phyloP scores from a whole-genome alignment of 2,797 vertebrate species.

The Sarcophilus harrisii region DNA sequence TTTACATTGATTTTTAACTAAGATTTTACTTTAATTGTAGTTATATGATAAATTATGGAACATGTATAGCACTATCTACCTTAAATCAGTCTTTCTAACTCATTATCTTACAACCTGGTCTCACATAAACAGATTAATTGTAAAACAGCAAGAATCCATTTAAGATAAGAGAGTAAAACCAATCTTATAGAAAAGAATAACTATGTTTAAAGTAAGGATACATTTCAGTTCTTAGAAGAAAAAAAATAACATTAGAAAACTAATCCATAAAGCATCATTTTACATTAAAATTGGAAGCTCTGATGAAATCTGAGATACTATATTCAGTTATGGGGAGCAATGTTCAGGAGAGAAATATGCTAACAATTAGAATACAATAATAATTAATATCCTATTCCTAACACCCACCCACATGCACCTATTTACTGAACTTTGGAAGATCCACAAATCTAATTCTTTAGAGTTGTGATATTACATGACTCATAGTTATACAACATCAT shows the following conservation, averaged over 20 bases:
- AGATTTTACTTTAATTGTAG: conserved; percentile 30
- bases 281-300: conserved; percentile 2
- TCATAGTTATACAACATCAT: background rate
- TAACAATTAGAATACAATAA: background rate
- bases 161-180: conserved; percentile 11
- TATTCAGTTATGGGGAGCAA: background rate
- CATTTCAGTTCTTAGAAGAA: conserved; percentile 43
- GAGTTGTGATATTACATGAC: background rate
- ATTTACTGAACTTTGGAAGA: background rate
- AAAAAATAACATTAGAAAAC: conserved; percentile 55
- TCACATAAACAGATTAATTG: conserved; percentile 24
- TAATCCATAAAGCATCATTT: conserved; percentile 31
- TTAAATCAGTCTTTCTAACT: conserved; percentile 6
- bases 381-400: background rate
- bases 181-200: conserved; percentile 24
- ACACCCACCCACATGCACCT: background rate
- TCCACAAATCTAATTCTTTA: background rate
- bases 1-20: conserved; percentile 2
- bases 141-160: conserved; percentile 30
- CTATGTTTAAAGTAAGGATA: conserved; percentile 36
- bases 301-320: background rate
- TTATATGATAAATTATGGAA: background rate
- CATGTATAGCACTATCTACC: background rate
- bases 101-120: background rate
- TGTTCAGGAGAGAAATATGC: background rate